A percentile compares a stretch with the other conserved stretches of the same genome.
Evolutionary conservation across 2,888 invertebrate genomes (phyloP).

Genomic region (Zootermopsis nevadensis): DNA sequence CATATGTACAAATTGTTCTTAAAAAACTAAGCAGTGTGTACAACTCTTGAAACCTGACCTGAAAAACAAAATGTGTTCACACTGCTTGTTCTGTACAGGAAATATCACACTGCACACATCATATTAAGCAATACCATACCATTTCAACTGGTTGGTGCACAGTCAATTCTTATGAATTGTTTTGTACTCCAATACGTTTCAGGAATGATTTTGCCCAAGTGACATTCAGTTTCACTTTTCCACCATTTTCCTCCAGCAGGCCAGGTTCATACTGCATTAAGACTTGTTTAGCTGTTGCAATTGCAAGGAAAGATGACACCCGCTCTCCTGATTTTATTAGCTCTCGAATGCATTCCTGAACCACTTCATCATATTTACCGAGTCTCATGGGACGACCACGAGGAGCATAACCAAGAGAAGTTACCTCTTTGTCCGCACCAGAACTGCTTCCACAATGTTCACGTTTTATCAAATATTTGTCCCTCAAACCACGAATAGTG

Average conservation of each 20-base stretch:
- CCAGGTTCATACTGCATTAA: constrained; percentile 60
- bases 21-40: too few species aligned
- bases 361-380: constrained; percentile 57
- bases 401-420: constrained; percentile 56
- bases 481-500: constrained; percentile 57
- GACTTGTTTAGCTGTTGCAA: constrained; percentile 60
- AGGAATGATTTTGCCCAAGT: constrained; percentile 62
- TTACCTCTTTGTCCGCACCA: constrained; percentile 53
- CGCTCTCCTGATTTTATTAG: constrained; percentile 57
- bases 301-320: constrained; percentile 58
- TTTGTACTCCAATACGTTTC: constrained; percentile 56
- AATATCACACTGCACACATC: too few species aligned
- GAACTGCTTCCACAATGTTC: constrained; percentile 13
- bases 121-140: neutral
- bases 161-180: constrained; percentile 37
- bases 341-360: constrained; percentile 57
- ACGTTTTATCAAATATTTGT: constrained; percentile 56
- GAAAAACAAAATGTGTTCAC: too few species aligned
- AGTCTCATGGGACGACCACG: constrained; percentile 57
- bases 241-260: constrained; percentile 61
- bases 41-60: too few species aligned
- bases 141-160: neutral
- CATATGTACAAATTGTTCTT: too few species aligned
- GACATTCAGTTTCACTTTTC: constrained; percentile 60
- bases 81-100: too few species aligned